Percentiles rank a stretch among this genome's conserved stretches.
Conservation (phyloP, 2,888 invertebrate genomes). For the Gastracanthus pulcherrimus region DNA sequence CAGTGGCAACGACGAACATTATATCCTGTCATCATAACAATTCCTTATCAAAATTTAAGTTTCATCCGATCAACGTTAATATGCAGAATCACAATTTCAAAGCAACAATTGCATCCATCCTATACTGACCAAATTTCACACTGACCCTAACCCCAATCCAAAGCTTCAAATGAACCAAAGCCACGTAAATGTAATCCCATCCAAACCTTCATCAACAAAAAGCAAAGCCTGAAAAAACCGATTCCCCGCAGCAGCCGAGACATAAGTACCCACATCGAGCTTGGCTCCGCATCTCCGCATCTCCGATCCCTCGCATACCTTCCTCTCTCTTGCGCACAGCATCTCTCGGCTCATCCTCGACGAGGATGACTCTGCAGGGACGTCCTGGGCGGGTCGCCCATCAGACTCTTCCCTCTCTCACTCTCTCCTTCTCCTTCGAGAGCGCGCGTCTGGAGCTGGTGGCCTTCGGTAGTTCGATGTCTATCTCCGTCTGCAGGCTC, state of each 20-base stretch:
- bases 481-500: conserved; percentile 57
- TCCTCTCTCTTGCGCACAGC: conserved; percentile 54
- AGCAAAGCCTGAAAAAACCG: background rate
- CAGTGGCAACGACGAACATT: no score
- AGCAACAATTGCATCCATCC: no score
- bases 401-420: conserved; percentile 65
- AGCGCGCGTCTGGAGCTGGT: conserved; percentile 51
- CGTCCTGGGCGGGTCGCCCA: conserved; percentile 74
- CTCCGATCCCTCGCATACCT: conserved; percentile 18
- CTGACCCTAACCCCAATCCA: no score
- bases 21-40: no score
- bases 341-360: background rate
- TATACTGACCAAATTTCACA: no score
- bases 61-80: no score
- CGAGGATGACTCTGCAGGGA: conserved; percentile 75
- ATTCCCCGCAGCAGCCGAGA: background rate
- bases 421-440: conserved; percentile 52
- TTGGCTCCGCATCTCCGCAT: background rate
- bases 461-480: conserved; percentile 59
- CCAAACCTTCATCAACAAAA: background rate
- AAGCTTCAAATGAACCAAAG: no score
- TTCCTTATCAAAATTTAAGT: no score
- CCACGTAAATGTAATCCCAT: no score
- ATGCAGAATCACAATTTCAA: no score
- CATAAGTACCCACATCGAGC: conserved; percentile 30